Base-by-base conservation (phyloP, 1,140 invertebrate species). In the Chionoecetes opilio region DNA sequence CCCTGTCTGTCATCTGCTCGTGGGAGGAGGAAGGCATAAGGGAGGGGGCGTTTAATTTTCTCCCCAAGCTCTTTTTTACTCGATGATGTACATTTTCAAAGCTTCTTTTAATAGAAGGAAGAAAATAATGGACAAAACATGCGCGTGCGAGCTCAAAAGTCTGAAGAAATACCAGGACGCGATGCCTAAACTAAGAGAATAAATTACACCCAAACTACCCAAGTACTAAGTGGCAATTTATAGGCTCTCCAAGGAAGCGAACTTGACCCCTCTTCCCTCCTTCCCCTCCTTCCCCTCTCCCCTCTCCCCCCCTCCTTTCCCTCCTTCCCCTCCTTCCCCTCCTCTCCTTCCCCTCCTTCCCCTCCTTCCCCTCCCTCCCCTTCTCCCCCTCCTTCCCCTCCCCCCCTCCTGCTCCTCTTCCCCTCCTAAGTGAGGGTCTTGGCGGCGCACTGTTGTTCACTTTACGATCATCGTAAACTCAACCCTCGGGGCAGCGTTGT, bases 201-300 rank as follows among this genome's bases (percentile, higher is more conserved):
- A 75, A 75, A 11, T 75, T 75, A 75, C 63, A 21, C 11, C 21
- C 11, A 75, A 75, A 75, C 63, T 75, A n/a, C 63, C 63, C 63
- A n/a, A 75, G 63, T 75, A 75, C 63, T 75, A n/a, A 75, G 63
- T 75, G n/a, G 63, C 63, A 75, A 75, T 75, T 75, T 75, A 75
- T 75, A n/a, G 21, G 21, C 63, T 26, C n/a, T 75, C 63, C 63
- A 8, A 75, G 63, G 63, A 75, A 26, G 63, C 63, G n/a, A 21
- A 75, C 21, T 75, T 75, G 21, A 75, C 21, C 63, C 63, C n/a
- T 21, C 26, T 1, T 11, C n/a, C 11, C 63, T n/a, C 21, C 26
- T 5, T 26, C 63, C 21, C 63, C 21, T 21, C 21, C 63, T 2
- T 26, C 21, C 63, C 21, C n/a, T 75, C n/a, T n/a, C 0, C n/a